Base-by-base conservation (phyloP, 2,888 invertebrate species). In the Xylophagus ater region DNA sequence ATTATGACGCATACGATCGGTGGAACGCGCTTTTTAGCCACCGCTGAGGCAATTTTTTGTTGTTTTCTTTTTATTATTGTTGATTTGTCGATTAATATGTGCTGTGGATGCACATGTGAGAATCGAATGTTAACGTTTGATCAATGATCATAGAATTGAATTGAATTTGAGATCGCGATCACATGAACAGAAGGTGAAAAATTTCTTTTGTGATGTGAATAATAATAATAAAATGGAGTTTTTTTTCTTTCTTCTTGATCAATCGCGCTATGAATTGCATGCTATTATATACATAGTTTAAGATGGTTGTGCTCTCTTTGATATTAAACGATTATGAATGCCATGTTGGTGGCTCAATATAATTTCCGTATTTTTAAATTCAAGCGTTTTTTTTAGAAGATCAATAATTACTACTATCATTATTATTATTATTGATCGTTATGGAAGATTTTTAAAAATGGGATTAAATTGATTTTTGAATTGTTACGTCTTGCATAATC, bases 251-350 rank as follows among this genome's bases (percentile, higher is more conserved):
- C 23, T 23, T 8, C 25, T 24, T 18, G 24, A 13, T 20, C 21
- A n/a, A 17, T 20, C n/a, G 31, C 37, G 37, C 10, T 13, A n/a
- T 17, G 12, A 14, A 24, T 26, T 35, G 19, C 9, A 18, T 12
- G 17, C 8, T n/a, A 25, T 13, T 24, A 25, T 31, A 31, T 37
- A 31, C 23, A 14, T 36, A 15, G 19, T 26, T 35, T 14, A 3
- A 3, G 3, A 19, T 4, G 13, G 15, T 19, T 25, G 12, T 25
- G 28, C 26, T 28, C 29, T 28, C 34, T 23, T 40, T 28, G 34
- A 36, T 20, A 35, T 38, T 41, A 41, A 44, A 38, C 41, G 38
- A 44, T 44, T 44, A 44, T 41, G 31, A 44, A 44, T 33, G 44
- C 44, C 40, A 43, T 23, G 41, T 38, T 41, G 44, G 44, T 41